Conservation (phyloP, 2,888 invertebrate species). For the Noctuana brunneofusca region DNA sequence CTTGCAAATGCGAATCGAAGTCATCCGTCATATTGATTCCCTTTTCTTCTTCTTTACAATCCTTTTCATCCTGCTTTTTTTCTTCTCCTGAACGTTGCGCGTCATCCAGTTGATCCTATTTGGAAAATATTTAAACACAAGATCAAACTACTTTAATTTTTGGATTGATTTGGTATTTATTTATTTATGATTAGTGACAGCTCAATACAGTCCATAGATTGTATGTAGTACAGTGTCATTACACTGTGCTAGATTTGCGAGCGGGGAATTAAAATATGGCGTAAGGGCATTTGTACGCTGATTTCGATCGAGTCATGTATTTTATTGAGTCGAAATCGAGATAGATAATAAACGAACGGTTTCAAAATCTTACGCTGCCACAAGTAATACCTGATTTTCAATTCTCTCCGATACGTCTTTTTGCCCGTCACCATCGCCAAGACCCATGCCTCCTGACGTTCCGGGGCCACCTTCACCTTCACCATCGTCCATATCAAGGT, state of each 20-base stretch:
- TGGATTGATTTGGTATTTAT: too few relatives aligned
- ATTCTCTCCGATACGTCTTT: slow-evolving; percentile 98
- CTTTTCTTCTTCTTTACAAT: slow-evolving; percentile 93
- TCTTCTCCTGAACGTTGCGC: slow-evolving; percentile 91
- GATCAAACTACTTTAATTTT: background rate
- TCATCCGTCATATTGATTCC: slow-evolving; percentile 98
- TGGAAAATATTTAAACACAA: background rate
- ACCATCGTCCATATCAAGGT: slow-evolving; percentile 89
- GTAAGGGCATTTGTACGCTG: too few relatives aligned
- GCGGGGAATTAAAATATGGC: too few relatives aligned
- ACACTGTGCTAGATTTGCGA: too few relatives aligned
- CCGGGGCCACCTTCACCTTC: slow-evolving; percentile 85
- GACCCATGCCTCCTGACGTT: slow-evolving; percentile 90
- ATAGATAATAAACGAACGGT: too few relatives aligned
- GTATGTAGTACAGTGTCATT: too few relatives aligned
- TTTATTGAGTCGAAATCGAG: too few relatives aligned
- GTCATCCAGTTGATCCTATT: slow-evolving; percentile 95
- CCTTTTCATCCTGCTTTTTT: slow-evolving; percentile 88
- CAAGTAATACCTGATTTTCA: slow-evolving; percentile 80
- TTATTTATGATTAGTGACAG: too few relatives aligned
- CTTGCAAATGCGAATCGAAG: slow-evolving; percentile 93
- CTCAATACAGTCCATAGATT: too few relatives aligned
- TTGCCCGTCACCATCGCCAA: slow-evolving; percentile 96
- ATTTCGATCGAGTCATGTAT: too few relatives aligned
- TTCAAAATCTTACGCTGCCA: too few relatives aligned